Base-by-base conservation (phyloP, 2,888 invertebrate species). In the Agriotes lineatus region DNA sequence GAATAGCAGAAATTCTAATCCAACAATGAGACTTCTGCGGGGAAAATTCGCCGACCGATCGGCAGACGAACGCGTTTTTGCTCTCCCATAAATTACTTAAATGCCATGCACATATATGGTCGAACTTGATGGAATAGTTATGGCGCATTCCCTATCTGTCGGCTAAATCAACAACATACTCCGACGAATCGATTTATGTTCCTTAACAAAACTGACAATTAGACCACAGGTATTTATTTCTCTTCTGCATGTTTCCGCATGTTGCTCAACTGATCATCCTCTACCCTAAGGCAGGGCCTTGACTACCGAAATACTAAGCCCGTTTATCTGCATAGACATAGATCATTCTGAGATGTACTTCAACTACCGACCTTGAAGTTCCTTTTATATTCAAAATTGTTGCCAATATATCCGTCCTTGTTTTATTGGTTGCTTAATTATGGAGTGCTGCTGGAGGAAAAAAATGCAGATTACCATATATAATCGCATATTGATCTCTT, bases 51-150 rank as follows among this genome's bases (percentile, higher is more conserved):
- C 22, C 19, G 48, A 12, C 48, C 20, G 20, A 45, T 45, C 45
- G n/a, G 2, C 6, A 20, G 20, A 45, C 45, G 19, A 9, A 37
- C n/a, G n/a, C n/a, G n/a, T 42, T 44, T 44, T 19, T 44, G 19
- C 20, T 9, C 19, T n/a, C n/a, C n/a, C n/a, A n/a, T 37, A 37
- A 7, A 37, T n/a, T 3, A 3, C 9, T 2, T 48, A 48, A 25
- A 48, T 48, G 48, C 12, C 48, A 48, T 20, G 20, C 12, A 25
- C 48, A 22, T 48, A 22, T 48, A 48, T 48, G 48, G 48, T 3
- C 7, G 22, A 19, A 48, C 22, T 12, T 19, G 48, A 12, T 48
- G 6, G 12, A 48, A n/a, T n/a, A n/a, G n/a, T n/a, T n/a, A n/a
- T n/a, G n/a, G n/a, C n/a, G n/a, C n/a, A n/a, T n/a, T n/a, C n/a